phyloP scores from a whole-genome alignment of 2,113 vertebrate genomes.

The Microtus oregoni region DNA sequence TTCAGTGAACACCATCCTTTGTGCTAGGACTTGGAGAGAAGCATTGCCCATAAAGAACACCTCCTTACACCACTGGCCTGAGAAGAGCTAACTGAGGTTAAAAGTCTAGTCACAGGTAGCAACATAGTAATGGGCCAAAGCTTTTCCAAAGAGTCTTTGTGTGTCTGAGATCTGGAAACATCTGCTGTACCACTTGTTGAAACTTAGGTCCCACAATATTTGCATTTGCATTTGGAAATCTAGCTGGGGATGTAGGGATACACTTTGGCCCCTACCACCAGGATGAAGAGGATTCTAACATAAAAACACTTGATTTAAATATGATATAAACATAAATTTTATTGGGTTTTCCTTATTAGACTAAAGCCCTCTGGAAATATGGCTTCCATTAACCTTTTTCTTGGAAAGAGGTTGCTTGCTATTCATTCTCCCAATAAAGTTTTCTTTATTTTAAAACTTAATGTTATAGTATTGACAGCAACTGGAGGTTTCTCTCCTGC shows the following conservation, averaged over 20 bases:
- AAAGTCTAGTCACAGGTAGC: neutral
- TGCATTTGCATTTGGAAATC: neutral
- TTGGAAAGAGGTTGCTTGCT: neutral
- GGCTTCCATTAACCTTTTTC: neutral
- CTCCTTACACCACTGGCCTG: accelerated
- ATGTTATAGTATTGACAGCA: neutral
- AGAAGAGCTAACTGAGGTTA: neutral
- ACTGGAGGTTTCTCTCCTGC: too few relatives aligned
- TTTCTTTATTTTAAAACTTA: neutral
- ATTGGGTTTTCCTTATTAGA: neutral
- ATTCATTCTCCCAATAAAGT: neutral
- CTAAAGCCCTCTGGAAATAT: neutral
- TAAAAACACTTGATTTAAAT: neutral
- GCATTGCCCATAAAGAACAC: neutral
- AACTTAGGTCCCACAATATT: neutral
- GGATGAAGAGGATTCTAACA: neutral
- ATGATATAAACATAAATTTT: neutral
- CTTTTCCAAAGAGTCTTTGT: neutral
- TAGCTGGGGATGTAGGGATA: neutral
- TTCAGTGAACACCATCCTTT: neutral
- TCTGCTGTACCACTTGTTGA: neutral
- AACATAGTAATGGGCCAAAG: neutral
- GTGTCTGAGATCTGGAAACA: neutral
- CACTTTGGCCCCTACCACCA: neutral
- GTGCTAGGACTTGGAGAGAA: neutral